phyloP scores from a whole-genome alignment of 1,140 invertebrate species.

The Lepidotrigona ventralis region DNA sequence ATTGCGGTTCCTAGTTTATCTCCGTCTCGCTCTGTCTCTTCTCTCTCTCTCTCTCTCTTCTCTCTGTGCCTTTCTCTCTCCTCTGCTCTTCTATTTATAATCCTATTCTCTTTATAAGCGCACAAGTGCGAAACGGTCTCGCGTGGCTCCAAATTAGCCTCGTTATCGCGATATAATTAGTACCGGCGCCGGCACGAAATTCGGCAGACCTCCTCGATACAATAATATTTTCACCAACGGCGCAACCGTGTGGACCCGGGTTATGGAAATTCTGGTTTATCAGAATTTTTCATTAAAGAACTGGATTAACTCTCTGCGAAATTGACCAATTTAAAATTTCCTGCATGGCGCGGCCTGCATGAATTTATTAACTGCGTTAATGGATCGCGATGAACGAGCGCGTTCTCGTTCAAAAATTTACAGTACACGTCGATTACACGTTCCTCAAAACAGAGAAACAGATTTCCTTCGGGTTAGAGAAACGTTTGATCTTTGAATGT shows the following conservation, averaged over 20 bases:
- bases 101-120: conserved; percentile 67
- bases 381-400: too few relatives aligned
- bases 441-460: too few relatives aligned
- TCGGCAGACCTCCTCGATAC: conserved; percentile 2
- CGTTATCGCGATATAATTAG: conserved; percentile 66
- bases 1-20: background rate
- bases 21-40: background rate
- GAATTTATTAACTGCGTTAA: too few relatives aligned
- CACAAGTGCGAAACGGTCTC: conserved; percentile 55
- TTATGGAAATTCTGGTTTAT: background rate
- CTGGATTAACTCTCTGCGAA: background rate
- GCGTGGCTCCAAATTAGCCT: conserved; percentile 58
- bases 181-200: conserved; percentile 34
- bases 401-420: too few relatives aligned
- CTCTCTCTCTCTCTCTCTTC: conserved; percentile 14
- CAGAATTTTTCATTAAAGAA: background rate
- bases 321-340: too few relatives aligned
- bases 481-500: too few relatives aligned
- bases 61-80: background rate
- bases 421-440: too few relatives aligned
- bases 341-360: too few relatives aligned
- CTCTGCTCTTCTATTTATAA: conserved; percentile 63
- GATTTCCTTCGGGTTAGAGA: too few relatives aligned
- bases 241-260: background rate
- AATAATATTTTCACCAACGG: conserved; percentile 16